Evolutionary conservation across 2,888 invertebrate species (phyloP), one percentile per base, ranked within the genome.

Genomic region (Euzetes globulus): DNA sequence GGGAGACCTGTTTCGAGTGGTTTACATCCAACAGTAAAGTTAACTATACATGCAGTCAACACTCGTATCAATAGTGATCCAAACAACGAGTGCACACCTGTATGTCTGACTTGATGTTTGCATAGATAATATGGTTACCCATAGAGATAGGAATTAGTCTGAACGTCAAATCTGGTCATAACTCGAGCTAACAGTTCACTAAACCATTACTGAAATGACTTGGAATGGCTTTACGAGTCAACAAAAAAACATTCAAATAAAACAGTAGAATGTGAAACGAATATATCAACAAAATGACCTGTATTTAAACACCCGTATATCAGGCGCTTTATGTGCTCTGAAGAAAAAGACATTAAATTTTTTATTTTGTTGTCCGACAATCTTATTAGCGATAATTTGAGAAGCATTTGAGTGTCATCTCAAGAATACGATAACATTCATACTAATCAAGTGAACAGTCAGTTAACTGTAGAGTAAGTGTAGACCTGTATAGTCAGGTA

Each of bases 331-430:
- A 55, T 6, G 6, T 22, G 25, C 4, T 25, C 13, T 63, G 3
- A 9, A 68, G n/a, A 7, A 29, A 33, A 68, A 68, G 45, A 37
- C 68, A 68, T 41, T 22, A 68, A 6, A 33, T 63, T 33, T 60
- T 63, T 63, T 55, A 55, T 6, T 55, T 25, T 25, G 25, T 22
- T 68, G 37, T 68, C 68, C 2, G 45, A 7, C 37, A 22, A 68
- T 68, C 68, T 41, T 17, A 68, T 68, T 68, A 68, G 11, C 11
- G 68, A 68, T 68, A 68, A 68, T 68, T 68, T 68, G 45, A 41
- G 68, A 41, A 41, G 13, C 11, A 63, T 29, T 63, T 33, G 63
- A 63, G 63, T 63, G 63, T 63, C 68, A 15, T 41, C 68, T 68
- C 41, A 41, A 68, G 19, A 45, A 41, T 68, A 68, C 15, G 33